Base-by-base conservation (phyloP, 2,797 vertebrate genomes). In the Phrynocephalus guinanensis region DNA sequence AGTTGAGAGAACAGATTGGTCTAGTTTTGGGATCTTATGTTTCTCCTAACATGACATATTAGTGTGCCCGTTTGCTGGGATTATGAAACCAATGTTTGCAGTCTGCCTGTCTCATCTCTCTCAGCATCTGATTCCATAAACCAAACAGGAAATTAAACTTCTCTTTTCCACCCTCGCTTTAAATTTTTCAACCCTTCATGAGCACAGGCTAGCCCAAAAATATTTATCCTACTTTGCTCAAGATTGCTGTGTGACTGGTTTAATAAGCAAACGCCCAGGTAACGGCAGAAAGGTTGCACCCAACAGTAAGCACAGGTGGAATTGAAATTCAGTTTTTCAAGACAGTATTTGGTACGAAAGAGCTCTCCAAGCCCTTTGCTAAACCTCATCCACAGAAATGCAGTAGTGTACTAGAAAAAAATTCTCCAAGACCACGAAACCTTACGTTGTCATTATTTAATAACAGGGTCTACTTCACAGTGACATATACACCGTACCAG, bases 201-300 rank as follows among this genome's bases (percentile, higher is more conserved):
- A 79, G 90, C 88, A 38, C 30, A 63, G 0, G 9, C 30, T 91
- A 72, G 80, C 48, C 82, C 79, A 85, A 90, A 79, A 92, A 85
- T 76, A 87, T 82, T 87, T 91, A 89, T 86, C 90, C 82, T 88
- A 84, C 81, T 52, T 67, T 48, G 79, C 60, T 93, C 81, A 84
- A 90, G 86, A 84, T 81, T 86, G 79, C 79, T 73, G 90, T 76
- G 56, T 72, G 87, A 66, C 70, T 87, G 86, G 75, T 91, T 24
- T 82, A 91, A 86, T 86, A 84, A 3, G n/a, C 28, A 91, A 92
- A 91, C 68, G 56, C 6, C 83, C 88, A 90, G 88, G 20, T 82
- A 85, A 52, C 78, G 90, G 72, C 0, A 0, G 22, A 44, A n/a
- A 30, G 10, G 84, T 66, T 79, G 88, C 71, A 22, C 0, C 0